Conservation (phyloP, 1,140 invertebrate genomes). For the Antheraea pernyi region DNA sequence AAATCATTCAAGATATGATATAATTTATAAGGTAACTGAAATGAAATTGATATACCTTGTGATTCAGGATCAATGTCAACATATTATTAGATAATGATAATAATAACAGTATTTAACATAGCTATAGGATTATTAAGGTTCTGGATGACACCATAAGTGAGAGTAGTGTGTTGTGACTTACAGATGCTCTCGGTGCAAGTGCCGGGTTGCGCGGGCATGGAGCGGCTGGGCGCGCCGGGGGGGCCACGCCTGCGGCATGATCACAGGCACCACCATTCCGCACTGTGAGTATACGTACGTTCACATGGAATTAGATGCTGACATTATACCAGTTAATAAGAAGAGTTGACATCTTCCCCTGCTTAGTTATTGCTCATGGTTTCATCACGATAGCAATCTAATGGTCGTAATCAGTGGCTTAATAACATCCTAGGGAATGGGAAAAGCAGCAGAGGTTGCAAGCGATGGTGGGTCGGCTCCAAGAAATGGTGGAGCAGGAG, state of each 20-base stretch:
- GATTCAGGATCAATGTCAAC: no score
- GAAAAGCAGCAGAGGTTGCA: conserved; percentile 73
- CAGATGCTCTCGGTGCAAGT: conserved; percentile 85
- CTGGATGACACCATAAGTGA: conserved; percentile 73
- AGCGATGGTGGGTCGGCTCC: conserved; percentile 70
- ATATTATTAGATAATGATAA: no score
- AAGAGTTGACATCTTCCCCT: no score
- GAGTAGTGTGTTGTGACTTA: conserved; percentile 79
- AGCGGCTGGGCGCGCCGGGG: conserved; percentile 83
- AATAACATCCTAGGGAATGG: conserved; percentile 65
- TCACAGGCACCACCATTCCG: conserved; percentile 76
- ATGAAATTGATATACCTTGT: no score
- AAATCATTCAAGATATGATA: no score
- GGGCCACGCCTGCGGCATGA: conserved; percentile 73
- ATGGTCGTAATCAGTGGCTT: not conserved
- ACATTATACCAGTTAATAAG: not conserved
- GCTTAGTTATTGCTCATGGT: no score
- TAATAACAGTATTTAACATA: not conserved
- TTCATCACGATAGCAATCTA: not conserved
- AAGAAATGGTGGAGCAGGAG: conserved; percentile 75
- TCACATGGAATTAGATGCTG: not conserved
- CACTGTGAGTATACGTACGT: conserved; percentile 58
- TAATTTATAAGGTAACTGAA: no score
- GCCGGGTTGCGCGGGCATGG: conserved; percentile 84
- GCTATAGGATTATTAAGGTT: conserved; percentile 22